Percentiles rank a stretch among this genome's conserved stretches.
These are phyloP conservation scores for Agonum fuliginosum DNA, from an alignment of 2,888 invertebrate species.

Conservation along the genomic window DNA sequence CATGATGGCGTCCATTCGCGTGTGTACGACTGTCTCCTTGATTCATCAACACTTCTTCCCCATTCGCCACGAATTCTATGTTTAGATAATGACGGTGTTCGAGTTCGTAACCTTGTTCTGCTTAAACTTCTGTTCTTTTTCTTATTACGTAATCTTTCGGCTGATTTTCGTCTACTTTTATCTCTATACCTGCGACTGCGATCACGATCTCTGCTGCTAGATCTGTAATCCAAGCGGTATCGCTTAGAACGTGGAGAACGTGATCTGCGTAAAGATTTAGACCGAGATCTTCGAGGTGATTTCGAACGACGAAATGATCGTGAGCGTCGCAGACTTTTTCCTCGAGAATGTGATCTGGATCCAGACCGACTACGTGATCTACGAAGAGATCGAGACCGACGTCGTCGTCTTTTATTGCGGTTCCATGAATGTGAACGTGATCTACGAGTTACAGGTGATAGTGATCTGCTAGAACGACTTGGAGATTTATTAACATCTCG, in stretches of 20 bases:
- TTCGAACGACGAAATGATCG: slow-evolving; percentile 65
- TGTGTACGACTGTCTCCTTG: slow-evolving; percentile 64
- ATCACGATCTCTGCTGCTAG: slow-evolving; percentile 68
- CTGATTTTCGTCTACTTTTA: slow-evolving; percentile 65
- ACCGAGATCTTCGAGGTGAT: slow-evolving; percentile 63
- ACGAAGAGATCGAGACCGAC: slow-evolving; percentile 66
- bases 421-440: slow-evolving; percentile 46
- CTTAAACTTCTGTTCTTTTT: slow-evolving; percentile 70
- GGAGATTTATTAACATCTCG: slow-evolving; percentile 74
- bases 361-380: slow-evolving; percentile 65
- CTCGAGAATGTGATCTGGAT: slow-evolving; percentile 62
- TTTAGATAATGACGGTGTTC: slow-evolving; percentile 65
- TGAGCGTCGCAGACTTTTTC: slow-evolving; percentile 66
- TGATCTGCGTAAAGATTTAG: slow-evolving; percentile 63
- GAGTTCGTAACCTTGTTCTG: slow-evolving; percentile 68
- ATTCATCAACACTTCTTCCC: slow-evolving; percentile 67
- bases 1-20: slow-evolving; percentile 75
- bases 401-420: slow-evolving; percentile 63
- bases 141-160: slow-evolving; percentile 64
- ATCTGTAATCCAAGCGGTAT: slow-evolving; percentile 67
- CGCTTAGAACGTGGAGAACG: slow-evolving; percentile 68
- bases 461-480: slow-evolving; percentile 57
- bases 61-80: slow-evolving; percentile 64
- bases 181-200: slow-evolving; percentile 66
- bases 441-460: slow-evolving; percentile 49